Base-by-base conservation (phyloP, 2,888 invertebrate genomes). In the Malachius bipustulatus region DNA sequence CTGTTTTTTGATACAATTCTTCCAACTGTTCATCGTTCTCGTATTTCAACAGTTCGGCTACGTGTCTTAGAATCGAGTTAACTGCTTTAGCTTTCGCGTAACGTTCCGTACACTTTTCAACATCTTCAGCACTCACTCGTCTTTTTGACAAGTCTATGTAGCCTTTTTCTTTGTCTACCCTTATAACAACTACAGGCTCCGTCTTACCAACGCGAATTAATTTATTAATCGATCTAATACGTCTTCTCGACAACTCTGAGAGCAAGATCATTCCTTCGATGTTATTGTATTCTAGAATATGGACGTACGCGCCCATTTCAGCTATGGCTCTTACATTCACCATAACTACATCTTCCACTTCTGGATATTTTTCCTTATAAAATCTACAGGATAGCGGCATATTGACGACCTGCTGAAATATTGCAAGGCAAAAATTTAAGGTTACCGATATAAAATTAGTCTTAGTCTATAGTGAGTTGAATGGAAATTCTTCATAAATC, bases 141-240 rank as follows among this genome's bases (percentile, higher is more conserved):
- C 98, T 77, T 67, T 99, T 99, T 43, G 97, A 98, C 52, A 99
- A 74, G 75, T 99, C 98, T 62, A 99, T 99, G 63, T 99, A 99
- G 77, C 97, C 98, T 75, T 99, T 99, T 55, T 98, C 96, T 71
- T 96, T 94, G 63, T 98, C 98, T 13, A 99, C 98, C 66, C 98
- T 77, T 61, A 98, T 97, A 38, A 99, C 98, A 30, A 98, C 96
- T 10, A 98, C 98, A 14, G 96, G 97, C 64, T 99, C 98, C 34
- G 89, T 96, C 66, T 97, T 87, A 28, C 98, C 98, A 33, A 99
- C 94, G 48, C 97, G 76, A 60, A 98, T 97, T 51, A 98, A 71
- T 72, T 98, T 99, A 67, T 98, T 99, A 57, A 99, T 97, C 38
- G 98, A 98, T 45, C 98, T 76, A 51, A 99, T 99, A 73, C 98